Percentiles rank a stretch among this genome's conserved stretches.
phyloP scores from a whole-genome alignment of 64 coral and sea anemone genomes.

The Cladopsammia gracilis region DNA sequence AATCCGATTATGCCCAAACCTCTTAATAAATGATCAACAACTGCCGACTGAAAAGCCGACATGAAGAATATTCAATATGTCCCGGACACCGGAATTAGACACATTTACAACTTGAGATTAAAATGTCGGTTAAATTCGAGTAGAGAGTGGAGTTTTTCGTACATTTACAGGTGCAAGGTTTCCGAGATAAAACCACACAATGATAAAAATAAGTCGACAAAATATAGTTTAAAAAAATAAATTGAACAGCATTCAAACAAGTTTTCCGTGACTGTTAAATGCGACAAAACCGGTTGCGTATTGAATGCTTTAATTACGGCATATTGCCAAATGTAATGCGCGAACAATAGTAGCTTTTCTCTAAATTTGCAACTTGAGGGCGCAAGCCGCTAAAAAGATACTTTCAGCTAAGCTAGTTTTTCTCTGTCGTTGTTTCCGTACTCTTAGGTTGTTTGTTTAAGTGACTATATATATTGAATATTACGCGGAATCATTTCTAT shows the following conservation, averaged over 20 bases:
- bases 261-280: neutral
- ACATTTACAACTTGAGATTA: slow-evolving; percentile 11
- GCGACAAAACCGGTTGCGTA: too few relatives aligned
- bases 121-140: neutral
- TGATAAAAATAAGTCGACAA: too few relatives aligned
- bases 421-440: too few relatives aligned
- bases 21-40: too few relatives aligned
- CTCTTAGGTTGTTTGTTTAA: neutral
- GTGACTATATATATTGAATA: neutral
- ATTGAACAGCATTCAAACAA: too few relatives aligned
- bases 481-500: neutral
- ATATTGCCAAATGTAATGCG: too few relatives aligned
- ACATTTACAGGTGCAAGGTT: neutral
- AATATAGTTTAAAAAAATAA: too few relatives aligned
- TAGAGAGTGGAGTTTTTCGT: neutral
- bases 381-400: too few relatives aligned
- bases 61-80: neutral
- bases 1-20: neutral
- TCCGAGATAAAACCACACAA: neutral
- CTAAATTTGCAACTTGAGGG: too few relatives aligned
- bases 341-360: too few relatives aligned
- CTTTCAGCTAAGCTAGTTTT: too few relatives aligned
- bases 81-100: slow-evolving; percentile 1
- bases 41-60: neutral
- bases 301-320: too few relatives aligned